These are phyloP conservation scores for Alviniconcha strummeri DNA, from an alignment of 2,888 invertebrate genomes.

Conservation along the genomic window DNA sequence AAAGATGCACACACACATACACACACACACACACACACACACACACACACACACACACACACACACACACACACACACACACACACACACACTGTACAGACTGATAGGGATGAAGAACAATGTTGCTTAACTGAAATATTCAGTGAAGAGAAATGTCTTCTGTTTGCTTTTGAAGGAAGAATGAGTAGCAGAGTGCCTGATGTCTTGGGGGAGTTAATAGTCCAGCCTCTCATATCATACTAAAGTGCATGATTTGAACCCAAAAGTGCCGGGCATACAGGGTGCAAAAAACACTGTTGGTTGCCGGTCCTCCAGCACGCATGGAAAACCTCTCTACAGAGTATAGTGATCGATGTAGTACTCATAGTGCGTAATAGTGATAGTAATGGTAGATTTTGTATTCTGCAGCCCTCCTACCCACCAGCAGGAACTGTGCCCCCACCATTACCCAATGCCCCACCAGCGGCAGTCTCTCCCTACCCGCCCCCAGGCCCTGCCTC, in stretches of 20 bases:
- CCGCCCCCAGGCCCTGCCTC: slow-evolving; percentile 29
- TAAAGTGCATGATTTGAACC: neutral
- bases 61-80: neutral
- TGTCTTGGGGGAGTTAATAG: neutral
- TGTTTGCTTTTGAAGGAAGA: no score
- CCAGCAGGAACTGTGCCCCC: slow-evolving; percentile 31
- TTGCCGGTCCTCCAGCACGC: no score
- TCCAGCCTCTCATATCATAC: neutral
- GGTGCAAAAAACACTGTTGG: no score
- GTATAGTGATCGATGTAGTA: no score
- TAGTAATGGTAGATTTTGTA: neutral
- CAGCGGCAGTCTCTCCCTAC: slow-evolving; percentile 20
- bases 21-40: slow-evolving; percentile 1
- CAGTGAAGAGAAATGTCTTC: no score
- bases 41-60: neutral
- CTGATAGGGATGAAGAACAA: neutral
- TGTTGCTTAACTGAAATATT: neutral
- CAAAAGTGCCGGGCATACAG: no score
- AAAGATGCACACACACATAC: neutral
- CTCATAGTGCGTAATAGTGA: no score
- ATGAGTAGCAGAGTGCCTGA: neutral
- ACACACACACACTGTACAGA: neutral
- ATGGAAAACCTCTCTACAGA: no score
- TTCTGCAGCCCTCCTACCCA: slow-evolving; percentile 28
- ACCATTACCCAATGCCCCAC: slow-evolving; percentile 30